Base-by-base conservation (phyloP, 2,797 vertebrate species). In the Dendrocincla fuliginosa region DNA sequence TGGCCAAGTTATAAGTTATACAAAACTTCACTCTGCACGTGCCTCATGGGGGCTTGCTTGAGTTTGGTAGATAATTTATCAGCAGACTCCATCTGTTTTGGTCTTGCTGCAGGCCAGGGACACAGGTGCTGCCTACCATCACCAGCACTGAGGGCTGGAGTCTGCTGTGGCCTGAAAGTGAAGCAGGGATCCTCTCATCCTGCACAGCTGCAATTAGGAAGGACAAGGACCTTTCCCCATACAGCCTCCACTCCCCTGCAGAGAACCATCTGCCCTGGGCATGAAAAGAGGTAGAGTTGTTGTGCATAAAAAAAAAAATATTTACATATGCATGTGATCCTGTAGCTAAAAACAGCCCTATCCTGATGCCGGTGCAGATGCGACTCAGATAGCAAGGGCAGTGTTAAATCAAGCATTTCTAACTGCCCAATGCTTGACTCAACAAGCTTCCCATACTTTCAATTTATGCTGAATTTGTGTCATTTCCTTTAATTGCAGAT, bases 61-160 rank as follows among this genome's bases (percentile, higher is more conserved):
- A 74, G 18, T 73, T 30, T 42, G 37, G 74, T 42, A 52, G 73
- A 10, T 56, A 27, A 76, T 93, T 94, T 70, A 65, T 79, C 25
- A 23, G 28, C 61, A 49, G 55, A 65, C 22, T 49, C 32, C 32
- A 33, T 55, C 55, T 81, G n/a, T 27, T 90, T 59, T 56, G 61
- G 77, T 55, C 59, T 69, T 79, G 50, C 47, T 73, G 47, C n/a
- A 77, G 64, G 57, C 39, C 53, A 76, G n/a, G 53, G 44, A 50
- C 16, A 19, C 44, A 56, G 52, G n/a, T 11, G 4, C 56, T 78
- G 56, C 42, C 46, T 59, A 37, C 25, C 0, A 2, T 17, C 37
- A 33, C 61, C 47, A n/a, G 2, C 0, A 0, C 60, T 0, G 0
- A 84, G 30, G 35, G 50, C 46, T 44, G 56, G 47, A 10, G 2